A percentile compares a stretch with the other conserved stretches of the same genome.
phyloP scores from a whole-genome alignment of 2,797 vertebrate species.

The Galagoides demidoff region DNA sequence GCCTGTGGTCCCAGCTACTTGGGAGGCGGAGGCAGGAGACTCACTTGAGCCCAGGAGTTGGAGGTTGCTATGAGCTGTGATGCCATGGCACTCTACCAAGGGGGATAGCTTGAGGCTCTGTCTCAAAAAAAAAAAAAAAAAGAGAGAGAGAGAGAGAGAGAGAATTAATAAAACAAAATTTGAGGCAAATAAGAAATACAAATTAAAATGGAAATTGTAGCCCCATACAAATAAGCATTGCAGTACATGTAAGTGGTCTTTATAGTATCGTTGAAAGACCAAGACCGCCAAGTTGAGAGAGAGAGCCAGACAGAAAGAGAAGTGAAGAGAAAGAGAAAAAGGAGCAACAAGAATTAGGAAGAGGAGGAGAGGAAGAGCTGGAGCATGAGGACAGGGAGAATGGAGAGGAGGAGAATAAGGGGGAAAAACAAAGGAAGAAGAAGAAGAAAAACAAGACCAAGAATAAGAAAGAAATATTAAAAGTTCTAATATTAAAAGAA shows the following conservation, averaged over 20 bases:
- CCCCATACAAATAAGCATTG: background rate
- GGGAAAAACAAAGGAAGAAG: background rate
- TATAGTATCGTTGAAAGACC: background rate
- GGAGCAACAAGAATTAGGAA: accelerated
- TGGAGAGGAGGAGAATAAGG: background rate
- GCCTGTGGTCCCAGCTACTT: too few relatives aligned
- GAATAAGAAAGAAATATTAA: background rate
- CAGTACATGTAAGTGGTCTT: background rate
- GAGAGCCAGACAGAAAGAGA: background rate
- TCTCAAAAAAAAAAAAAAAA: too few relatives aligned
- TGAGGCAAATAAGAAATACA: background rate
- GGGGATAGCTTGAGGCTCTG: too few relatives aligned
- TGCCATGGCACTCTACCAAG: too few relatives aligned
- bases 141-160: too few relatives aligned
- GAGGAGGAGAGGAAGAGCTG: background rate
- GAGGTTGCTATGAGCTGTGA: too few relatives aligned
- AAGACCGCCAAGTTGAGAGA: background rate
- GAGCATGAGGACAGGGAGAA: background rate
- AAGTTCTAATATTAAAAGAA: background rate
- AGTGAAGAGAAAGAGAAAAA: background rate
- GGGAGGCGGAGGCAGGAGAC: too few relatives aligned
- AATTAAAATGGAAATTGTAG: background rate
- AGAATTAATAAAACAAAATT: background rate
- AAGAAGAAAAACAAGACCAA: background rate
- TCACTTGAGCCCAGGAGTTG: too few relatives aligned